Evolutionary conservation across 2,888 invertebrate species (phyloP), one percentile per base, ranked within the genome.

Genomic region (Spodoptera exigua): DNA sequence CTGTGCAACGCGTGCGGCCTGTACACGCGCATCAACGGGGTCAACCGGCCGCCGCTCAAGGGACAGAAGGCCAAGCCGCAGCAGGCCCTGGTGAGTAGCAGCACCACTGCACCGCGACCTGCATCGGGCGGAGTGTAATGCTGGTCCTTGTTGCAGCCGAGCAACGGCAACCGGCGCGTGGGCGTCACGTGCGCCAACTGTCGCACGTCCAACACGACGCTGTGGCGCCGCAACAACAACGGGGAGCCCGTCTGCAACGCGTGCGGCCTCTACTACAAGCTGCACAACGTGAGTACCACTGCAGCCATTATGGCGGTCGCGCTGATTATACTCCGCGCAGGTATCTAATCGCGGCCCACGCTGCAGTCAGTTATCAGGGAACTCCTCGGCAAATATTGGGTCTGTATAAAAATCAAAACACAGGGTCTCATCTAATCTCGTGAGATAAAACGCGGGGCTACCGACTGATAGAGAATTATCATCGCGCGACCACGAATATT

Each of bases 1-100:
- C 96, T 99, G 83, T 99, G 99, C 96, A 99, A 99, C 95, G 99
- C 99, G 74, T 99, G 99, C 95, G 99, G 99, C 82, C 97, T 99
- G 86, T 99, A 99, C 96, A 98, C 90, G 83, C 94, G 95, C 86
- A 95, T 95, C 90, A 95, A 96, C 88, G 95, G 95, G 77, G 95
- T 97, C 86, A 97, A 97, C 92, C 95, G 98, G 72, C 97, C 97
- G 60, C 94, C 94, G 48, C 89, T 94, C 74, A 96, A 97, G 84
- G 95, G 95, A 54, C 95, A 96, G 82, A 95, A 95, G 85, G 94
- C 95, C 76, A 96, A 96, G 87, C 95, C 95, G 57, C 95, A 95
- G 84, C 95, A 95, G 81, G 95, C 95, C 76, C 89, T 93, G 83
- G 93, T 93, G 70, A 68, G 74, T 27, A 7, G 9, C 27, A 27